phyloP scores from a whole-genome alignment of 2,888 invertebrate species.

The Hyalella azteca region DNA sequence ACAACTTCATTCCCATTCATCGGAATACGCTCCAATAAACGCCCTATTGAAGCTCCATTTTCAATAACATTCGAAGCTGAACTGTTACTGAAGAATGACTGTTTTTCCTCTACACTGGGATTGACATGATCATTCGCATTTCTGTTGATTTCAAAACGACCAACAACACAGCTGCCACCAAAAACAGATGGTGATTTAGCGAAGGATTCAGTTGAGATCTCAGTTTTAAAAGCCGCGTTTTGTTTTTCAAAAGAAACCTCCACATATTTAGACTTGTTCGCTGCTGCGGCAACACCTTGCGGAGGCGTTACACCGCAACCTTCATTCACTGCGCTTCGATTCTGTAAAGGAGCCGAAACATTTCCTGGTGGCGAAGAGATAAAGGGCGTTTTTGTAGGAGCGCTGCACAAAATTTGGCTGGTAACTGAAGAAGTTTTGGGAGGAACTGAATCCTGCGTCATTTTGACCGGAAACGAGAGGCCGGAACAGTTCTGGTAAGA shows the following conservation, averaged over 20 bases:
- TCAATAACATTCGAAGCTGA: no score
- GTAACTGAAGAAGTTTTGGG: constrained; percentile 17
- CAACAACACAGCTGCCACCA: background rate
- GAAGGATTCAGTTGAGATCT: background rate
- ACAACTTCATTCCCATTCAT: no score
- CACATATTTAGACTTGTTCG: no score
- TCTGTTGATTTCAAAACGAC: background rate
- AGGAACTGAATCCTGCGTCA: background rate
- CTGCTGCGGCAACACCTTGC: background rate
- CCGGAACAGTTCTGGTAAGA: background rate
- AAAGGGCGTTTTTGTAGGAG: background rate
- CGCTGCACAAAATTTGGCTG: constrained; percentile 12
- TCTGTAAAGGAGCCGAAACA: background rate
- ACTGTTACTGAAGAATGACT: no score
- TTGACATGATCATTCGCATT: background rate
- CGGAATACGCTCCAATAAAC: no score
- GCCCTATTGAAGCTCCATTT: no score
- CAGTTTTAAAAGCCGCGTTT: background rate
- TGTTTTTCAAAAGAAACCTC: no score
- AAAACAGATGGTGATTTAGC: background rate
- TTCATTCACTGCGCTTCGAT: background rate
- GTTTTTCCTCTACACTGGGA: no score
- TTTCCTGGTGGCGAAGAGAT: background rate
- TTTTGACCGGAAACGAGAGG: background rate
- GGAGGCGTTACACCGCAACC: background rate